These are phyloP conservation scores for Ennomos fuscantarius DNA, from an alignment of 2,888 invertebrate species.

Conservation along the genomic window DNA sequence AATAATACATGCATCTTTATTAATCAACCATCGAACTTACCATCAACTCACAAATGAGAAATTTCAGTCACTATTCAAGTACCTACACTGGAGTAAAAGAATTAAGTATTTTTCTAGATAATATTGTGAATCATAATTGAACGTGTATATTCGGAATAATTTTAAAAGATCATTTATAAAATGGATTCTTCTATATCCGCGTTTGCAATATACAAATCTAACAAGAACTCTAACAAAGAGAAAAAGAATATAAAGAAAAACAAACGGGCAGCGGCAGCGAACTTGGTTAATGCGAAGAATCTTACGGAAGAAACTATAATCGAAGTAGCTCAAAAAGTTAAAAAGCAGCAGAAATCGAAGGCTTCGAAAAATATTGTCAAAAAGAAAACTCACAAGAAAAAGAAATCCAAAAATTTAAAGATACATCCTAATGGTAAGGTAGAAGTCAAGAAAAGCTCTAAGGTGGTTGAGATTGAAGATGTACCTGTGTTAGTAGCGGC, in stretches of 20 bases:
- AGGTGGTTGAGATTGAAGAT: conserved; percentile 45
- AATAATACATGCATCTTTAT: too few species aligned
- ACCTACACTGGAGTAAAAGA: too few species aligned
- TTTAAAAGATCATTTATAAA: not conserved
- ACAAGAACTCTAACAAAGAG: conserved; percentile 52
- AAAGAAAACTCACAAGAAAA: conserved; percentile 65
- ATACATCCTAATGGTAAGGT: conserved; percentile 30
- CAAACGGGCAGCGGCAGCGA: conserved; percentile 34
- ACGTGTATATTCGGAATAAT: too few species aligned
- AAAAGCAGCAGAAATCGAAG: conserved; percentile 58
- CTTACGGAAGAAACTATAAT: conserved; percentile 49
- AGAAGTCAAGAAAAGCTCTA: conserved; percentile 28
- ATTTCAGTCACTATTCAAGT: too few species aligned
- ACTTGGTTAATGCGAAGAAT: conserved; percentile 39
- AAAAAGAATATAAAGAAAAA: conserved; percentile 55
- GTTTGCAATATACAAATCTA: conserved; percentile 69
- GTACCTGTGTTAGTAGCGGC: conserved; percentile 51
- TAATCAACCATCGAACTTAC: too few species aligned
- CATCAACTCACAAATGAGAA: too few species aligned
- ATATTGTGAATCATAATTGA: too few species aligned
- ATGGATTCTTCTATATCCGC: conserved; percentile 75
- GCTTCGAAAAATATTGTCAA: conserved; percentile 58
- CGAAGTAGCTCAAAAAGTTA: conserved; percentile 60
- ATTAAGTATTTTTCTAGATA: too few species aligned
- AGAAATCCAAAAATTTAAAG: conserved; percentile 47